Percentiles rank a stretch among this genome's conserved stretches.
phyloP scores from a whole-genome alignment of 2,113 vertebrate species.

The Lipotes vexillifer region DNA sequence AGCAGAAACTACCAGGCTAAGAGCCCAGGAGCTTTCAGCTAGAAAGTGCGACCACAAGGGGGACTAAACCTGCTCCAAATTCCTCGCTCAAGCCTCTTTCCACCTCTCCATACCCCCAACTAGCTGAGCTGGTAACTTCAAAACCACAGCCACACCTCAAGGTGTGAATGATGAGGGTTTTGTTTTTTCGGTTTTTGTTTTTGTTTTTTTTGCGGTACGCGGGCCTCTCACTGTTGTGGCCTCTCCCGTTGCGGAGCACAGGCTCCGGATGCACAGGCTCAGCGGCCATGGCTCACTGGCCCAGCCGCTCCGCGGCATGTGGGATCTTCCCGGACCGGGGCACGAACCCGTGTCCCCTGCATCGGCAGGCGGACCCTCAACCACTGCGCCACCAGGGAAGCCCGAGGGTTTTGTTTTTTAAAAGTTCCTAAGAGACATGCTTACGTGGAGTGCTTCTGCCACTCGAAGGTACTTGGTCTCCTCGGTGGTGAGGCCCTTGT shows the following conservation, averaged over 20 bases:
- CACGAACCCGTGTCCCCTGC: too few species aligned
- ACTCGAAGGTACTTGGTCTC: slow-evolving; percentile 90
- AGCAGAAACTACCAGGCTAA: neutral
- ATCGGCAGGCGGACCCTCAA: too few species aligned
- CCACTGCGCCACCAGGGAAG: too few species aligned
- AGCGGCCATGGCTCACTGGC: too few species aligned
- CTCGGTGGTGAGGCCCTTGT: slow-evolving; percentile 93
- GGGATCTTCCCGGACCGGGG: too few species aligned
- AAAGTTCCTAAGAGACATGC: slow-evolving; percentile 43
- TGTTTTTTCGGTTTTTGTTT: neutral
- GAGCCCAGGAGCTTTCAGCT: neutral
- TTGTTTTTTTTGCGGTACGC: too few species aligned
- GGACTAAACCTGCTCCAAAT: neutral
- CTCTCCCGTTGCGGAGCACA: too few species aligned
- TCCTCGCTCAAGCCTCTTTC: neutral
- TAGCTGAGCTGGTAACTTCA: neutral
- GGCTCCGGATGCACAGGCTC: too few species aligned
- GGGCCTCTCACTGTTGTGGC: too few species aligned
- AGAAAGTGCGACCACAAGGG: neutral
- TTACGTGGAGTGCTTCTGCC: slow-evolving; percentile 90
- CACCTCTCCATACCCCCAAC: neutral
- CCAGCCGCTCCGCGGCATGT: too few species aligned
- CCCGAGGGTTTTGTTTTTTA: neutral
- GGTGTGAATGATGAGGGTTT: neutral
- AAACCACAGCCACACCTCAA: neutral